phyloP scores from a whole-genome alignment of 2,888 invertebrate species.

The Ferdinandea cuprea region DNA sequence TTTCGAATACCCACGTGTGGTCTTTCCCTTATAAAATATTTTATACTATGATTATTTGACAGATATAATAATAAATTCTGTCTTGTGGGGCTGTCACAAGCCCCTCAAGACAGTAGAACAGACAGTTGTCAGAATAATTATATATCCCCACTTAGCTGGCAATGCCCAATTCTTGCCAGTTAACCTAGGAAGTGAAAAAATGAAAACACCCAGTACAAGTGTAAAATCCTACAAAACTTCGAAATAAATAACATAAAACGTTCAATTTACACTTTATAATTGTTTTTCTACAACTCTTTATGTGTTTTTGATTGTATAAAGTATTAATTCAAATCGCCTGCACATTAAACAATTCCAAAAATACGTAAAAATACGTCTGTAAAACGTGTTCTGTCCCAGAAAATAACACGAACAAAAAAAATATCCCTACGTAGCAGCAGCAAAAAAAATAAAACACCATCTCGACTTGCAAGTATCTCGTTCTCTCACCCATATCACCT shows the following conservation, averaged over 20 bases:
- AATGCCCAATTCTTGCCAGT: constrained; percentile 33
- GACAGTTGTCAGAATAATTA: neutral
- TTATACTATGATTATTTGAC: too few relatives aligned
- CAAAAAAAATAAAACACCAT: constrained; percentile 30
- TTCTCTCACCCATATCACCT: constrained; percentile 34
- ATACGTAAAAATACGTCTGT: constrained; percentile 49
- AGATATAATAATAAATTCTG: too few relatives aligned
- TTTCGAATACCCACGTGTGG: too few relatives aligned
- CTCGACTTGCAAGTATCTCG: constrained; percentile 30
- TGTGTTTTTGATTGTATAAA: constrained; percentile 50
- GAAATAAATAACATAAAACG: constrained; percentile 56
- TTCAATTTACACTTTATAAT: constrained; percentile 42
- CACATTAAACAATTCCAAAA: constrained; percentile 11
- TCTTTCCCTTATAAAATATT: too few relatives aligned
- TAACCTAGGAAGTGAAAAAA: constrained; percentile 65
- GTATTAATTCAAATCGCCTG: constrained; percentile 33
- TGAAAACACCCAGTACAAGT: constrained; percentile 63
- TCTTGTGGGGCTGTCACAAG: too few relatives aligned
- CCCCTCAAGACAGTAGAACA: neutral
- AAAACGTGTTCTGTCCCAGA: constrained; percentile 65
- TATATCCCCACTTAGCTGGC: constrained; percentile 25
- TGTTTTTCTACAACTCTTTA: constrained; percentile 61
- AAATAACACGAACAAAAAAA: constrained; percentile 34
- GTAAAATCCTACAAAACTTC: constrained; percentile 55
- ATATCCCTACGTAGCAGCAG: constrained; percentile 36